Evolutionary conservation across 2,888 invertebrate genomes (phyloP).

Genomic region (Amphipoea oculea): DNA sequence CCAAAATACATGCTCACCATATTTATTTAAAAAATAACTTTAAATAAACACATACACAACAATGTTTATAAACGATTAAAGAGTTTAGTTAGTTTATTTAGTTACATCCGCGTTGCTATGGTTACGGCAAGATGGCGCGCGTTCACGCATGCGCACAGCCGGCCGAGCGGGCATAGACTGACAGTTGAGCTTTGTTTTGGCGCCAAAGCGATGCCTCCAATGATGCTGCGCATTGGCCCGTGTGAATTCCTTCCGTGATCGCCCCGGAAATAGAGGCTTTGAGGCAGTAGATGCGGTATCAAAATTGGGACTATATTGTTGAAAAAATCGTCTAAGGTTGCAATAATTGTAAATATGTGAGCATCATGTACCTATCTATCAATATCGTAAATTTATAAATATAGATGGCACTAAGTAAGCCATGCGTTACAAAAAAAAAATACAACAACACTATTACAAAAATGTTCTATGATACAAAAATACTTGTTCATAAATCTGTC

Average conservation of each 20-base stretch:
- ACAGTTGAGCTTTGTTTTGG: slow-evolving; percentile 77
- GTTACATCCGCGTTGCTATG: slow-evolving; percentile 82
- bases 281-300: slow-evolving; percentile 20
- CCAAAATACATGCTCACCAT: slow-evolving; percentile 22
- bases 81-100: slow-evolving; percentile 75
- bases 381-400: too few relatives aligned
- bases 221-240: slow-evolving; percentile 48
- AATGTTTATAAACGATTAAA: slow-evolving; percentile 53
- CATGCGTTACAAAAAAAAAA: background rate
- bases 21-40: background rate
- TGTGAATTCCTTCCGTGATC: slow-evolving; percentile 71
- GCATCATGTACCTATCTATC: too few relatives aligned
- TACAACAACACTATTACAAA: background rate
- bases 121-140: slow-evolving; percentile 80
- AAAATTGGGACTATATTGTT: slow-evolving; percentile 3
- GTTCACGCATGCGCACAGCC: slow-evolving; percentile 80
- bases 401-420: too few relatives aligned
- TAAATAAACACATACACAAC: slow-evolving; percentile 31
- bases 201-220: slow-evolving; percentile 74
- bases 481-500: slow-evolving; percentile 5
- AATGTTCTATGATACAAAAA: background rate
- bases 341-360: too few relatives aligned
- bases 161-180: slow-evolving; percentile 78
- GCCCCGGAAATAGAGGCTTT: slow-evolving; percentile 66
- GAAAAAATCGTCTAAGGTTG: too few relatives aligned